Evolutionary conservation across 2,797 vertebrate species (phyloP), one percentile per base, ranked within the genome.

Genomic region (Mionectes olivaceus): DNA sequence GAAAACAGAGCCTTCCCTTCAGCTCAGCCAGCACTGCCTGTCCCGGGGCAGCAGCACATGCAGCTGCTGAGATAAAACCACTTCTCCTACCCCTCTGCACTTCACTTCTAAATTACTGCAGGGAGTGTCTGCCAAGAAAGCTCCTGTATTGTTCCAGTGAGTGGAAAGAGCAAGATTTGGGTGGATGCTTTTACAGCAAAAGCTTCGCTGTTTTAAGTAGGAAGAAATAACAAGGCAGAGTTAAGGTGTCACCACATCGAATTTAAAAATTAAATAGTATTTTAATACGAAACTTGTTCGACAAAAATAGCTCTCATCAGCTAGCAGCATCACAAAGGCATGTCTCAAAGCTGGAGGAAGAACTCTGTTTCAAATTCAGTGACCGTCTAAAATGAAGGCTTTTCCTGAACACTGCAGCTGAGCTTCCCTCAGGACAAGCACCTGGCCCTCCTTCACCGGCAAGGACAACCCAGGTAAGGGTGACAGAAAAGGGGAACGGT

Each of bases 241-340:
- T 65, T 35, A 46, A 53, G 85, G 41, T 81, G 85, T 41, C 69
- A 43, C 50, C 12, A 11, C 60, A 63, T 56, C 44, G 18, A 52
- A 80, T 69, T 61, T 65, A 43, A 83, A 93, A 94, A 81, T 94
- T 91, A 95, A 95, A 91, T 95, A 94, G 56, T 32, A 46, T 90
- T 96, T 97, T 96, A 97, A 93, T 96, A 90, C 33, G 78, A 91
- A 96, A 85, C 64, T 85, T n/a, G 33, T 83, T 67, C 43, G 37
- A 94, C 70, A 79, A 77, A 91, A 92, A 73, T 43, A 91, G 65
- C 84, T 93, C 71, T 41, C 69, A 33, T 84, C 37, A 79, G 49
- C 56, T 90, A 93, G 91, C 95, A 95, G 85, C 93, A 87, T 64
- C 83, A 33, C 44, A 53, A 82, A 90, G 49, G 50, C 55, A 37